Evolutionary conservation across 1,140 invertebrate genomes (phyloP), one percentile per base, ranked within the genome.

Genomic region (Cyclargus thomasi): DNA sequence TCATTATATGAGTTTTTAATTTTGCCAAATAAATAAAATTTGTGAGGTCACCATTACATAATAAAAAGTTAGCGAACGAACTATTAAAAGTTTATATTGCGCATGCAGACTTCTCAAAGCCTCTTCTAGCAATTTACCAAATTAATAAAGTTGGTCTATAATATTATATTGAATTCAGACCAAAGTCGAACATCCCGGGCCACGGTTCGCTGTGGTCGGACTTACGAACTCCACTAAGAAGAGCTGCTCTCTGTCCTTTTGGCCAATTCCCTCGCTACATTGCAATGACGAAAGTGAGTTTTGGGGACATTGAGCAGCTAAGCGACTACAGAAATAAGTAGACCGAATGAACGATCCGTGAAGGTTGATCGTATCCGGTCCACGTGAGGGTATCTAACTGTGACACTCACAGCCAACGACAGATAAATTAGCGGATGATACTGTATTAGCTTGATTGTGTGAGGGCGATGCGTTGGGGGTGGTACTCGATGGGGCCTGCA

Each of bases 381-480:
- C 79, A 80, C 77, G 80, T 81, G 65, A 70, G 63, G 77, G 72
- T 77, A 78, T 78, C 76, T 72, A 86, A 85, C 82, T 85, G 85
- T 88, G 92, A 94, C 93, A 95, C 94, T 95, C 94, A 95, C 94
- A 94, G 92, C 93, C 91, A 94, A 93, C 90, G 83, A 92, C 81
- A 83, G 85, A 85, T 77, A 93, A 92, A 92, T 91, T 92, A 93
- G 91, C 92, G 92, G 90, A 92, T 93, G 92, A 85, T 77, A 83
- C 77, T 72, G 76, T 86, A 78, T 85, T 85, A 86, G 81, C 80
- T 83, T 78, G 79, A 70, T 85, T 81, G 82, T 90, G 91, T 92
- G 91, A 92, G 92, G 92, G 92, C 90, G 91, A 92, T 90, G 91
- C 91, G 81, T 80, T 84, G 81, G 84, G 84, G 91, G 92, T 93